These are phyloP conservation scores for Oreochromis niloticus DNA, from an alignment of 2,113 vertebrate species.

Conservation along the genomic window DNA sequence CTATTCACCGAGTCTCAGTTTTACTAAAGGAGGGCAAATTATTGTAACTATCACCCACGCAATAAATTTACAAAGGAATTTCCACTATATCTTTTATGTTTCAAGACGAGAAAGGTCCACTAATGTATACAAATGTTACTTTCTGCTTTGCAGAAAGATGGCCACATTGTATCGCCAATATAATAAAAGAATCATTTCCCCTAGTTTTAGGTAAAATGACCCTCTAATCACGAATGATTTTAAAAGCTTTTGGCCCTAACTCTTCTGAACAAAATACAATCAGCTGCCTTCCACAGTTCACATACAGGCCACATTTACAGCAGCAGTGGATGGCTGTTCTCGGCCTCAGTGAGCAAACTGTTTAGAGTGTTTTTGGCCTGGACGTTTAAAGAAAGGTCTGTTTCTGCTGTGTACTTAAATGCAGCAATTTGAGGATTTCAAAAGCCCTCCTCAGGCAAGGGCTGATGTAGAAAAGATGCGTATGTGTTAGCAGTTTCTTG, in stretches of 20 bases:
- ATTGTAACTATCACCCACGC: background rate
- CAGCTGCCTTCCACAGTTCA: background rate
- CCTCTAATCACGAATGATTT: slow-evolving; percentile 40
- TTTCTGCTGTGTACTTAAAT: background rate
- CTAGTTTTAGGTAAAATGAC: slow-evolving; percentile 6
- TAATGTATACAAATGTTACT: background rate
- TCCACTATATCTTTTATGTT: background rate
- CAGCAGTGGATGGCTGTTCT: background rate
- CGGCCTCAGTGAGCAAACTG: background rate
- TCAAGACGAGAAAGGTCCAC: background rate
- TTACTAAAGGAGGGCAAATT: background rate
- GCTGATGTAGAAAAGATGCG: background rate
- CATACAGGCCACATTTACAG: background rate
- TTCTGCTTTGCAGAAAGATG: background rate
- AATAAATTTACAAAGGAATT: background rate
- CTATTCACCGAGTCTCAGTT: background rate
- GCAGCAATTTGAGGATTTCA: background rate
- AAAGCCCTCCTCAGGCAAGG: background rate
- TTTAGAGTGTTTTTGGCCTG: background rate
- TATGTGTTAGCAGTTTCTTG: background rate
- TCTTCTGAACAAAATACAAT: background rate
- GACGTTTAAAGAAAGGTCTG: background rate
- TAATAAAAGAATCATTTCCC: background rate
- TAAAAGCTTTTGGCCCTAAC: slow-evolving; percentile 26
- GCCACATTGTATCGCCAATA: slow-evolving; percentile 9